These are phyloP conservation scores for Cardiocondyla obscurior DNA, from an alignment of 1,140 invertebrate genomes.

Conservation along the genomic window DNA sequence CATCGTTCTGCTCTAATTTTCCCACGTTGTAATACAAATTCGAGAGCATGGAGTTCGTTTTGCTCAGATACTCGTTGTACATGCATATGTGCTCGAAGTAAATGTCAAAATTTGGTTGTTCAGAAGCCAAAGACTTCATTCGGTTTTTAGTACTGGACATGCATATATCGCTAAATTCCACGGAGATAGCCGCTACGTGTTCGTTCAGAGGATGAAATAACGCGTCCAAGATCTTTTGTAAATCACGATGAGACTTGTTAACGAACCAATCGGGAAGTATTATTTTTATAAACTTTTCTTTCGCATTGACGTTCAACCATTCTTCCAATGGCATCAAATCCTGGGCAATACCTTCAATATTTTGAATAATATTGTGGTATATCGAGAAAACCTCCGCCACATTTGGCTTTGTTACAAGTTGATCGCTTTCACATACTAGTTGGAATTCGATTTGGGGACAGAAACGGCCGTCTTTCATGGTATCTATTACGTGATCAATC, in stretches of 20 bases:
- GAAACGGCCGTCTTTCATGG: slow-evolving; percentile 65
- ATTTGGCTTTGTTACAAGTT: slow-evolving; percentile 74
- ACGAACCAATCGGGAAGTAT: slow-evolving; percentile 78
- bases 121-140: slow-evolving; percentile 57
- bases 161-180: slow-evolving; percentile 62
- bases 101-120: slow-evolving; percentile 66
- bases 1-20: slow-evolving; percentile 72
- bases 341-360: slow-evolving; percentile 74
- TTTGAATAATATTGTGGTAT: slow-evolving; percentile 76
- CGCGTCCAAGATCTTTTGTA: slow-evolving; percentile 71
- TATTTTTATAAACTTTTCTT: slow-evolving; percentile 74
- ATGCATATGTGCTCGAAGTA: slow-evolving; percentile 72
- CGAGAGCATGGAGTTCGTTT: slow-evolving; percentile 70
- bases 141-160: slow-evolving; percentile 39
- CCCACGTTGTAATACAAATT: slow-evolving; percentile 76
- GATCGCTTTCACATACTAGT: slow-evolving; percentile 72
- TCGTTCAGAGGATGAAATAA: slow-evolving; percentile 75
- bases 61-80: slow-evolving; percentile 72
- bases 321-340: slow-evolving; percentile 80
- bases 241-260: slow-evolving; percentile 70
- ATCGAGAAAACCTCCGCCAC: slow-evolving; percentile 71
- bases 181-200: slow-evolving; percentile 58
- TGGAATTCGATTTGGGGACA: slow-evolving; percentile 78
- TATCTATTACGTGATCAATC: slow-evolving; percentile 76
- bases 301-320: slow-evolving; percentile 68